phyloP scores from a whole-genome alignment of 2,113 vertebrate species.

The Chauna torquata region DNA sequence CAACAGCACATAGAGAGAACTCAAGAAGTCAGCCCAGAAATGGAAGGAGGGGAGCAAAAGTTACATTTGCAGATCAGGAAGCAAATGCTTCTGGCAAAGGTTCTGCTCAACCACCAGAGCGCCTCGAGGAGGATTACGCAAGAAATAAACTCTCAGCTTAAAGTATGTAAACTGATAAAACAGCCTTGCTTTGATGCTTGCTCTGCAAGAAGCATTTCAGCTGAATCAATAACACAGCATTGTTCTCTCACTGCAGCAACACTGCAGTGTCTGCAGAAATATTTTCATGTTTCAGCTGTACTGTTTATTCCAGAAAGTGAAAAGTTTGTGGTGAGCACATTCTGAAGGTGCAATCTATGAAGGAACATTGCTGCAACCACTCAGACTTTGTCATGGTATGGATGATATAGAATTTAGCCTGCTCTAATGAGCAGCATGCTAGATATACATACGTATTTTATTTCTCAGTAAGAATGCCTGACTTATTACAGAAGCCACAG shows the following conservation, averaged over 20 bases:
- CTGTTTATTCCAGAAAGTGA: slow-evolving; percentile 30
- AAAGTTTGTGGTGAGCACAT: not conserved
- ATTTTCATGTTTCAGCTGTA: slow-evolving; percentile 1
- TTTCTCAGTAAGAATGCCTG: slow-evolving; percentile 30
- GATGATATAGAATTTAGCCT: not conserved
- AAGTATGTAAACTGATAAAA: slow-evolving; percentile 73
- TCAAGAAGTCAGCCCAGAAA: not conserved
- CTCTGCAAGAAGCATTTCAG: slow-evolving; percentile 59
- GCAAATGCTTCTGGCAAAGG: not conserved
- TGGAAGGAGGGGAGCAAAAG: slow-evolving; percentile 12
- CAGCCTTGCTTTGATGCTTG: slow-evolving; percentile 64
- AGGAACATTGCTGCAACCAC: not conserved
- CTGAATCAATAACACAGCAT: slow-evolving; percentile 35
- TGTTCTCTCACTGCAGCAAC: slow-evolving; percentile 6
- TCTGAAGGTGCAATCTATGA: not conserved
- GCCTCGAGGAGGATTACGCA: slow-evolving; percentile 50
- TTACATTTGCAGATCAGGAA: slow-evolving; percentile 56
- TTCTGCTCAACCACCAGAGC: slow-evolving; percentile 3
- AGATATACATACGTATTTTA: slow-evolving; percentile 30
- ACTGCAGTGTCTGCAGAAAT: slow-evolving; percentile 37
- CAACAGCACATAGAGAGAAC: not conserved
- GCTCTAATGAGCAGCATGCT: not conserved
- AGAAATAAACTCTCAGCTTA: slow-evolving; percentile 44
- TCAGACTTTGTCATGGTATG: not conserved
- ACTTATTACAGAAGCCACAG: slow-evolving; percentile 26